Conservation (phyloP, 2,113 vertebrate genomes). For the Sus scrofa region T2T-Sscrofa CM000824.6:103307001-103307500, state of each 20-base stretch:
- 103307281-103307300: background rate
- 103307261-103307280: conserved; percentile 26
- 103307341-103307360: no score
- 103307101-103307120: conserved; percentile 81
- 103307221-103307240: conserved; percentile 23
- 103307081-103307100: conserved; percentile 81
- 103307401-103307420: no score
- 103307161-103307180: conserved; percentile 52
- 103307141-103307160: conserved; percentile 77
- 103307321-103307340: background rate
- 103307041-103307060: background rate
- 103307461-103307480: conserved; percentile 10
- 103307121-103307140: conserved; percentile 83
- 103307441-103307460: conserved; percentile 35
- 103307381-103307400: no score
- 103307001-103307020: background rate
- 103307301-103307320: conserved; percentile 28
- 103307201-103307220: conserved; percentile 48
- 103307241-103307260: background rate
- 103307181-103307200: conserved; percentile 21
- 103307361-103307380: no score
- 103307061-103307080: conserved; percentile 1
- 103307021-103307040: background rate
- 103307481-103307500: conserved; percentile 21
- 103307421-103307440: no score